Percentiles rank a stretch among this genome's conserved stretches.
Evolutionary conservation across 2,797 vertebrate species (phyloP).

Genomic region (Enteromius afrohamiltoni): DNA sequence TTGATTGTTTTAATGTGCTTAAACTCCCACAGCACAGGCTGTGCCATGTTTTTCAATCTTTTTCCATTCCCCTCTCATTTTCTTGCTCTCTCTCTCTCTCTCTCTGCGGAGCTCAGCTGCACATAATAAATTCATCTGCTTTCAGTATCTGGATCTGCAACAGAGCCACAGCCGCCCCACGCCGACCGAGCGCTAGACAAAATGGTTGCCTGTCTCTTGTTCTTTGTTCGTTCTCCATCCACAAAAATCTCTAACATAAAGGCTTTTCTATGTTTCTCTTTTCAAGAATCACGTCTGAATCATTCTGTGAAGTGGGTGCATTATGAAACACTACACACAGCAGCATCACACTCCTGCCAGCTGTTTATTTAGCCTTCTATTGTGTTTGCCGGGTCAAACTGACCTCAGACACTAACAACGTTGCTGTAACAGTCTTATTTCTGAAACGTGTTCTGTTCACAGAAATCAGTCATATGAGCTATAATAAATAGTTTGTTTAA

Average conservation of each 20-base stretch:
- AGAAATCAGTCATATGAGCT: too few species aligned
- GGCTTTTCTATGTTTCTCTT: neutral
- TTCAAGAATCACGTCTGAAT: neutral
- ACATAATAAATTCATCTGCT: slow-evolving; percentile 47
- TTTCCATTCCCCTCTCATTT: slow-evolving; percentile 21
- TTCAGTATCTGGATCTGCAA: slow-evolving; percentile 44
- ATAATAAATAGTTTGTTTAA: too few species aligned
- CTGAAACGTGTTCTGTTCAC: neutral
- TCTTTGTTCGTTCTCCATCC: slow-evolving; percentile 5
- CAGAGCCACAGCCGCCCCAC: neutral
- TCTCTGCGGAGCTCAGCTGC: slow-evolving; percentile 36
- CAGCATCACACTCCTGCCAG: neutral
- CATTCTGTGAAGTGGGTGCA: neutral
- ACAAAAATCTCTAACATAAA: neutral
- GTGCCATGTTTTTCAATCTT: slow-evolving; percentile 43
- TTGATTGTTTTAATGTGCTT: slow-evolving; percentile 55
- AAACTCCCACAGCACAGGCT: slow-evolving; percentile 39
- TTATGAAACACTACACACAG: neutral
- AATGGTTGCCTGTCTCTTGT: slow-evolving; percentile 16
- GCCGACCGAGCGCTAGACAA: neutral
- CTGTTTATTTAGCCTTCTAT: slow-evolving; percentile 1
- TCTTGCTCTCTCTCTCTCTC: neutral
- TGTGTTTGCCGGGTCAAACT: slow-evolving; percentile 2
- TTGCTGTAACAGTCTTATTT: neutral
- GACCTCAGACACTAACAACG: neutral